Conservation (phyloP, 2,113 vertebrate genomes). For the Xenus cinereus region DNA sequence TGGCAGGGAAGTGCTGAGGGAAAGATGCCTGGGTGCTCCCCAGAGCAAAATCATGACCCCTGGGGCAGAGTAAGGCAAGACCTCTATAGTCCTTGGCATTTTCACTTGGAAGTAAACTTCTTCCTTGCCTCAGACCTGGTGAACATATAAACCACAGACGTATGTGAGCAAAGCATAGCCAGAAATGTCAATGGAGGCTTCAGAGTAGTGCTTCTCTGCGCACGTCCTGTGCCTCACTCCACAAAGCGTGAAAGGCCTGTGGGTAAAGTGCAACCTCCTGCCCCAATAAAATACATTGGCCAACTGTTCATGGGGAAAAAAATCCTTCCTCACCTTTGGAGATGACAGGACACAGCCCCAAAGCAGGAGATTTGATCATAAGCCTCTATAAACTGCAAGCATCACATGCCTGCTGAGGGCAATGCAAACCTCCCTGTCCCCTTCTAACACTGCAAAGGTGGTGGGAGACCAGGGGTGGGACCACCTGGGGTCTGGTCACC, state of each 20-base stretch:
- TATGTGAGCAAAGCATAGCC: not conserved
- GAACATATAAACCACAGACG: not conserved
- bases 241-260: accelerated
- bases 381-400: not conserved
- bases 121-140: not conserved
- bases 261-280: not conserved
- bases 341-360: not conserved
- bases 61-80: not conserved
- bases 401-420: not conserved
- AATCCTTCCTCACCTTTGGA: not conserved
- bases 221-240: not conserved
- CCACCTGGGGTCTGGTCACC: accelerated
- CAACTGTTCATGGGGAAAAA: not conserved
- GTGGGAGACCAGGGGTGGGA: not conserved
- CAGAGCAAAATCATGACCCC: not conserved
- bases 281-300: not conserved
- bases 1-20: not conserved
- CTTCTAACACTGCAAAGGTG: not conserved
- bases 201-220: not conserved
- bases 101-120: not conserved
- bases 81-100: not conserved
- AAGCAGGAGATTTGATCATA: not conserved
- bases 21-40: not conserved
- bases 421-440: not conserved
- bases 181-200: not conserved